Percentiles rank a stretch among this genome's conserved stretches.
Conservation (phyloP, 2,113 vertebrate genomes). For the Forbesichthys agassizii region DNA sequence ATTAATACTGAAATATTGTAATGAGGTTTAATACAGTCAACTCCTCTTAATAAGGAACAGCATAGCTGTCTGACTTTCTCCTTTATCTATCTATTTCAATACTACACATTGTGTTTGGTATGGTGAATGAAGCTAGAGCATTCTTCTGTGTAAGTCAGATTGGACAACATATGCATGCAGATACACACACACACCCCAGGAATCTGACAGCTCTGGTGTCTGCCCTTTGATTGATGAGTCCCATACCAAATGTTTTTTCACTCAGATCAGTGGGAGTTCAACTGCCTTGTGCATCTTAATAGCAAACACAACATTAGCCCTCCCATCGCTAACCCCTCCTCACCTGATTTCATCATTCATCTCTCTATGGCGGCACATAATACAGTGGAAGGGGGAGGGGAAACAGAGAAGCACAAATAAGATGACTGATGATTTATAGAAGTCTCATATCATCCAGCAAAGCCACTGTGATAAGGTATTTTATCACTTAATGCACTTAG, state of each 20-base stretch:
- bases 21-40: too few relatives aligned
- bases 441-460: not conserved
- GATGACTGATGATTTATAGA: not conserved
- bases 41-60: too few relatives aligned
- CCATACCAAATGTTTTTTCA: constrained; percentile 75
- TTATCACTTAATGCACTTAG: too few relatives aligned
- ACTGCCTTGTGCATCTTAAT: constrained; percentile 76
- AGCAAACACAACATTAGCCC: constrained; percentile 73
- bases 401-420: constrained; percentile 9
- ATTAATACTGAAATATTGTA: too few relatives aligned
- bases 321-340: constrained; percentile 58
- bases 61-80: too few relatives aligned
- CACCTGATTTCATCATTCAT: constrained; percentile 72
- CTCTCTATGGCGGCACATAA: constrained; percentile 57
- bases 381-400: constrained; percentile 42
- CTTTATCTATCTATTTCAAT: too few relatives aligned
- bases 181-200: constrained; percentile 47
- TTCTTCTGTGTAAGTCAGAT: not conserved
- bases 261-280: constrained; percentile 79
- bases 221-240: constrained; percentile 76
- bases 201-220: constrained; percentile 70
- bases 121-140: not conserved
- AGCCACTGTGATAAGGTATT: too few relatives aligned
- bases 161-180: not conserved
- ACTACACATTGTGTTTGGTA: too few relatives aligned